These are phyloP conservation scores for Sturnira hondurensis DNA, from an alignment of 2,113 vertebrate species.

Conservation along the genomic window DNA sequence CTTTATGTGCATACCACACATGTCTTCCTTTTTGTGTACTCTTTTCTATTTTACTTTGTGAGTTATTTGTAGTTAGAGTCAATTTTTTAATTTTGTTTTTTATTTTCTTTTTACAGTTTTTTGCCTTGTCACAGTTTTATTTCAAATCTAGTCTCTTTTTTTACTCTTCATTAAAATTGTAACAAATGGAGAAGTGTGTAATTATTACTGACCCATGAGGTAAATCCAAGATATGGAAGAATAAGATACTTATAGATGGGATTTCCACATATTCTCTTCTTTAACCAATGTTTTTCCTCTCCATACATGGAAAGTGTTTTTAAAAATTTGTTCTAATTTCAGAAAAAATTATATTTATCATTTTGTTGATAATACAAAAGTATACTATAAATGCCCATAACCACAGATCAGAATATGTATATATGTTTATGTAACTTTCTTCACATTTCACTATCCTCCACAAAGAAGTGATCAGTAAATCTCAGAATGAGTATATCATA, in stretches of 20 bases:
- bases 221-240: not conserved
- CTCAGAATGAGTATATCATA: not conserved
- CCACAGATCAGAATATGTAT: not conserved
- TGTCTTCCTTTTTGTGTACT: not conserved
- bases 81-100: not conserved
- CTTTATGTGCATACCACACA: not conserved
- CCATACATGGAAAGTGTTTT: not conserved
- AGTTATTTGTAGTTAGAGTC: not conserved
- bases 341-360: not conserved
- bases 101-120: not conserved
- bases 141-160: not conserved
- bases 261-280: not conserved
- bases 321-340: not conserved
- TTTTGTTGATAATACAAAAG: not conserved
- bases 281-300: not conserved
- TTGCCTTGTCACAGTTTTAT: not conserved
- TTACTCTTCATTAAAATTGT: not conserved
- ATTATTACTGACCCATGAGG: not conserved
- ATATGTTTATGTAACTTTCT: not conserved
- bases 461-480: not conserved
- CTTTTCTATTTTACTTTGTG: not conserved
- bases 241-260: not conserved
- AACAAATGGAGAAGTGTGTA: not conserved
- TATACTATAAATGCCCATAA: not conserved
- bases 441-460: rapidly evolving